These are phyloP conservation scores for Timema cristinae DNA, from an alignment of 2,888 invertebrate species.

Conservation along the genomic window DNA sequence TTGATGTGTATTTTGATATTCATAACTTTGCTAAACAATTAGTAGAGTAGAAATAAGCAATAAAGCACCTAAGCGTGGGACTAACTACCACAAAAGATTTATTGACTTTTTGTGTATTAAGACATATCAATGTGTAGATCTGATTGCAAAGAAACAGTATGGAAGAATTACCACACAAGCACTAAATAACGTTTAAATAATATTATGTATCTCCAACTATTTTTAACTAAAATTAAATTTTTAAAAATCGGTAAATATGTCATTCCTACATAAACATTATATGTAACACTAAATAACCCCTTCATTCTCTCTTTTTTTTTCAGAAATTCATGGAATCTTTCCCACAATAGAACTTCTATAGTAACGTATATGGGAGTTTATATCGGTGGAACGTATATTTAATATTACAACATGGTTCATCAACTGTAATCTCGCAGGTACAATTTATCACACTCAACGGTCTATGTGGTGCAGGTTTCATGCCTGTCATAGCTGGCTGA, in stretches of 20 bases:
- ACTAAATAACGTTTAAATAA: slow-evolving; percentile 5
- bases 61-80: slow-evolving; percentile 1
- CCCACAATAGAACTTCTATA: not conserved
- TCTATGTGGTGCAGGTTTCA: not conserved
- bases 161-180: not conserved
- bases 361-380: not conserved
- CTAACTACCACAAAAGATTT: not conserved
- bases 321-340: not conserved
- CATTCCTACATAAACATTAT: not conserved
- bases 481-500: no score
- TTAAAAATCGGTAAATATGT: not conserved
- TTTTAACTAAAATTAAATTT: not conserved
- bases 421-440: slow-evolving; percentile 6
- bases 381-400: not conserved
- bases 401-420: slow-evolving; percentile 12
- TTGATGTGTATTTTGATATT: no score
- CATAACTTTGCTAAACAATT: no score
- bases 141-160: not conserved
- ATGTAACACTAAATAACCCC: not conserved
- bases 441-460: slow-evolving; percentile 1
- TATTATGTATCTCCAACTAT: not conserved
- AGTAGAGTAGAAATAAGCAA: slow-evolving; percentile 9
- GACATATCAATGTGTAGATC: not conserved
- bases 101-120: not conserved
- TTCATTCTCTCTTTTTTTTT: slow-evolving; percentile 1